Base-by-base conservation (phyloP, 1,140 invertebrate genomes). In the Matsumurasca onukii region DNA sequence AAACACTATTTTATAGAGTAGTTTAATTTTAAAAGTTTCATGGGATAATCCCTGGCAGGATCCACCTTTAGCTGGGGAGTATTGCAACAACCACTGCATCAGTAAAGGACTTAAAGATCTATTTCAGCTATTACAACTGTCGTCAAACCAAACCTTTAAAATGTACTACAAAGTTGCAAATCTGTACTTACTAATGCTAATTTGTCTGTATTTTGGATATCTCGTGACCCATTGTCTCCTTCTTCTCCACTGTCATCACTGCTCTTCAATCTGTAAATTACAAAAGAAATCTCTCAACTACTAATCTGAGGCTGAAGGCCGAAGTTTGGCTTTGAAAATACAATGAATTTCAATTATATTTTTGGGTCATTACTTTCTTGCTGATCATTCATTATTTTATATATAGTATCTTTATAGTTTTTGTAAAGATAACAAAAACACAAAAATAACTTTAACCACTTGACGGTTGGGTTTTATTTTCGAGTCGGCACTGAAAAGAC, bases 211-310 rank as follows among this genome's bases (percentile, higher is more conserved):
- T 78, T 81, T 72, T 79, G 77, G 71, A 74, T 75, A 71, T 80
- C 78, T 76, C 78, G 82, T 52, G 64, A 69, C 5, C 72, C 71
- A 69, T 80, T 76, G 74, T 86, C 84, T 48, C 22, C 34, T 29
- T 87, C 84, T 52, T 86, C 84, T n/a, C 80, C 83, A 75, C 81
- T 84, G 24, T 86, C 84, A 71, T 83, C 82, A 71, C 78, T 78
- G 73, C 80, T 84, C 78, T 86, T 86, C 69, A 86, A 79, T 70
- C 85, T 86, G 72, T 31, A 80, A 80, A 66, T 61, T 55, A 73
- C 55, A 39, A 39, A n/a, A n/a, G n/a, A n/a, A n/a, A n/a, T n/a
- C n/a, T n/a, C n/a, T n/a, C n/a, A n/a, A n/a, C n/a, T n/a, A n/a
- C n/a, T n/a, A n/a, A n/a, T n/a, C n/a, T n/a, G n/a, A n/a, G n/a